Conservation (phyloP, 2,888 invertebrate species). For the Mechanitis mazaeus region DNA sequence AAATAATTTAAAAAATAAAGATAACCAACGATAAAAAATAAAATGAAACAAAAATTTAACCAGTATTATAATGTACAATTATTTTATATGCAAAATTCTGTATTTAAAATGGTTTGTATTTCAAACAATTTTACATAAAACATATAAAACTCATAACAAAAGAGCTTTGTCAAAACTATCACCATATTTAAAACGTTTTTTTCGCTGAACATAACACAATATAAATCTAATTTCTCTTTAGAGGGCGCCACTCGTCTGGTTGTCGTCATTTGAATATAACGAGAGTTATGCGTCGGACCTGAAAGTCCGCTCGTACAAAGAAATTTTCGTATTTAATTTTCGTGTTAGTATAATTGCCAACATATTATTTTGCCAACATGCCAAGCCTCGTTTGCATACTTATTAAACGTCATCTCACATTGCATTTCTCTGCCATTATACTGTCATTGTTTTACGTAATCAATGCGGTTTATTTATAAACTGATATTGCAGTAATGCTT, state of each 20-base stretch:
- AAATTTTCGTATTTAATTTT: slow-evolving; percentile 69
- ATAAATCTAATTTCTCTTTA: slow-evolving; percentile 28
- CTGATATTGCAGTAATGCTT: no score
- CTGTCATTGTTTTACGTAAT: no score
- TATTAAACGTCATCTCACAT: slow-evolving; percentile 16
- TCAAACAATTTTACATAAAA: neutral
- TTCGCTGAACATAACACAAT: slow-evolving; percentile 13
- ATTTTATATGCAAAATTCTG: no score
- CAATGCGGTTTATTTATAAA: no score
- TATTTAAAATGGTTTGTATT: no score
- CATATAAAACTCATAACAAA: neutral
- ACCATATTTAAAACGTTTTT: neutral
- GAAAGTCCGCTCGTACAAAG: slow-evolving; percentile 46
- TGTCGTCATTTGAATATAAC: slow-evolving; percentile 60
- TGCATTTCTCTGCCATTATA: slow-evolving; percentile 1
- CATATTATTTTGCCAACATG: slow-evolving; percentile 46
- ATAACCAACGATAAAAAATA: no score
- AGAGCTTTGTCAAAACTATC: neutral
- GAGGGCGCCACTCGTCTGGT: slow-evolving; percentile 43
- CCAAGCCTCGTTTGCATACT: slow-evolving; percentile 49
- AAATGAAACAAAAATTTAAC: no score
- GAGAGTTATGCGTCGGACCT: slow-evolving; percentile 37
- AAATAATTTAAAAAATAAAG: no score
- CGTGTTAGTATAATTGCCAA: slow-evolving; percentile 64
- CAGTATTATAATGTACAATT: no score